A percentile compares a stretch with the other conserved stretches of the same genome.
Evolutionary conservation across 2,797 vertebrate species (phyloP).

Genomic region (Gadopsis bispinosus): DNA sequence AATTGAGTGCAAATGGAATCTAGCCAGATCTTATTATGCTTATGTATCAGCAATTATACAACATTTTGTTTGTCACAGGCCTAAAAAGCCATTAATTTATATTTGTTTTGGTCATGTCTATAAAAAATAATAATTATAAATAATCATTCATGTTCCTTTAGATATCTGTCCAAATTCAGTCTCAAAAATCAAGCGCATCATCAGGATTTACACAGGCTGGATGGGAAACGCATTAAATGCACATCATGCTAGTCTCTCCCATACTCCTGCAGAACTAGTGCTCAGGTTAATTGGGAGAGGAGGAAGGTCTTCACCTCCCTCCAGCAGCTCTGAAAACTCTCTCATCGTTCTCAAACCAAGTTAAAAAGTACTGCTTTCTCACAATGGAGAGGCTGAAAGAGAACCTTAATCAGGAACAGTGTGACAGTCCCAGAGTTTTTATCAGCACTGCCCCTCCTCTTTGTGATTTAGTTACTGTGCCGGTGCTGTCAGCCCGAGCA

Average conservation of each 20-base stretch:
- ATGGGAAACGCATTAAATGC: constrained; percentile 8
- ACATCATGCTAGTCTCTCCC: background rate
- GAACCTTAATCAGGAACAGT: constrained; percentile 69
- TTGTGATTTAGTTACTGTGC: constrained; percentile 76
- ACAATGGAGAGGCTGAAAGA: constrained; percentile 37
- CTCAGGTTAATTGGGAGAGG: constrained; percentile 46
- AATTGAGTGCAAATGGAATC: constrained; percentile 22
- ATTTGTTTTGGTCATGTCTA: background rate
- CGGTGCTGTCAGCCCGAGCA: constrained; percentile 58
- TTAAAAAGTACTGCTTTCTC: constrained; percentile 56
- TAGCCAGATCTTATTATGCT: constrained; percentile 7
- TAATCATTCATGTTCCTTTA: background rate
- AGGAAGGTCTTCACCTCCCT: constrained; percentile 27
- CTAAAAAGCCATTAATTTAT: background rate
- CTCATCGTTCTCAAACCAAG: constrained; percentile 17
- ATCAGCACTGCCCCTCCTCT: constrained; percentile 66
- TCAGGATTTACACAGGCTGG: background rate
- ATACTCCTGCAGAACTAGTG: background rate
- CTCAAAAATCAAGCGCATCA: background rate
- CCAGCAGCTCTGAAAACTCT: constrained; percentile 41
- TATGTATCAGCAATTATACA: constrained; percentile 11
- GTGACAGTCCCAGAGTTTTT: constrained; percentile 68
- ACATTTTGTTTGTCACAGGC: constrained; percentile 1
- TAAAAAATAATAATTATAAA: background rate
- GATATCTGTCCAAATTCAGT: background rate